Percentiles rank a stretch among this genome's conserved stretches.
phyloP scores from a whole-genome alignment of 2,888 invertebrate species.

The Folsomia candida region DNA sequence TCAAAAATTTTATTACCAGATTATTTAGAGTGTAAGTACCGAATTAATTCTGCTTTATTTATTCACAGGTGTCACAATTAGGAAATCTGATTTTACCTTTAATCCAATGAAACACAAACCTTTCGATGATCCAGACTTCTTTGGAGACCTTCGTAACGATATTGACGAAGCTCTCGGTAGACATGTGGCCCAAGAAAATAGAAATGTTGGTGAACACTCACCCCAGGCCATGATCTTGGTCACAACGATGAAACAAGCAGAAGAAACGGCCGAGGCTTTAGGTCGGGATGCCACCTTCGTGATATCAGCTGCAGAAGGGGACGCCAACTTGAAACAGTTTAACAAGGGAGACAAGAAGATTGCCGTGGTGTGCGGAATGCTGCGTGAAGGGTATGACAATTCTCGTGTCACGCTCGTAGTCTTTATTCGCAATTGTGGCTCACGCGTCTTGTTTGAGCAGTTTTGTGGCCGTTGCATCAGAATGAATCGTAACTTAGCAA shows the following conservation, averaged over 20 bases:
- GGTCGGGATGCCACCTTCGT: background rate
- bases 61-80: too few relatives aligned
- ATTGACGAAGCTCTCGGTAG: background rate
- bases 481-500: too few relatives aligned
- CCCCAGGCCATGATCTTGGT: constrained; percentile 4
- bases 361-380: constrained; percentile 8
- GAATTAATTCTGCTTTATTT: too few relatives aligned
- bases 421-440: background rate
- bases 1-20: too few relatives aligned
- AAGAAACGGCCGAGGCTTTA: background rate
- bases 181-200: too few relatives aligned
- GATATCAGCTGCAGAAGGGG: background rate
- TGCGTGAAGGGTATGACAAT: constrained; percentile 19
- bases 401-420: background rate
- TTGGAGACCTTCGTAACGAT: too few relatives aligned
- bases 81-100: too few relatives aligned
- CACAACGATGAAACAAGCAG: background rate
- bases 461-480: constrained; percentile 15
- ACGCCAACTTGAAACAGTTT: background rate
- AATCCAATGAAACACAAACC: too few relatives aligned
- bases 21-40: too few relatives aligned
- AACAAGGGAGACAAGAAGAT: background rate
- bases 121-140: too few relatives aligned
- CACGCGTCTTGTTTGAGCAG: constrained; percentile 8
- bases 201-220: background rate